Percentiles rank a stretch among this genome's conserved stretches.
Conservation (phyloP, 1,140 invertebrate species). For the Eriosoma lanigerum region DNA sequence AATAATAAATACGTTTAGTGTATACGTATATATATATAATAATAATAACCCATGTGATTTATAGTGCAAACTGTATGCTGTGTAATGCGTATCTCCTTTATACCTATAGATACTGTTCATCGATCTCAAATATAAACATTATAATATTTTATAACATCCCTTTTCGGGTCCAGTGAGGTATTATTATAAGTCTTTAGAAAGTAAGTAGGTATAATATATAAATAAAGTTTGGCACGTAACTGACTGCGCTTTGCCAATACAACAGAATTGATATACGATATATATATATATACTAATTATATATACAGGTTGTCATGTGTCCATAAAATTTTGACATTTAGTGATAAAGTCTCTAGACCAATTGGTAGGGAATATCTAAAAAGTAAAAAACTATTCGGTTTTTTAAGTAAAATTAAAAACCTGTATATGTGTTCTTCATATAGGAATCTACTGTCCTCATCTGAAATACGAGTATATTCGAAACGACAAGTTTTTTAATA, state of each 20-base stretch:
- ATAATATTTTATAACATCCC: not conserved
- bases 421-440: too few relatives aligned
- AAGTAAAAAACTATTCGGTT: too few relatives aligned
- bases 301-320: not conserved
- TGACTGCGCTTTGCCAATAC: slow-evolving; percentile 1
- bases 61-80: not conserved
- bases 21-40: not conserved
- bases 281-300: too few relatives aligned
- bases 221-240: slow-evolving; percentile 48
- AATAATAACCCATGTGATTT: not conserved
- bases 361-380: too few relatives aligned
- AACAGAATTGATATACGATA: not conserved
- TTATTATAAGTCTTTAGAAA: not conserved
- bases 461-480: too few relatives aligned
- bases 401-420: too few relatives aligned
- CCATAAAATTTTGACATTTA: too few relatives aligned
- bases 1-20: too few relatives aligned
- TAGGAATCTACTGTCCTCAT: too few relatives aligned
- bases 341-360: too few relatives aligned
- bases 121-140: not conserved
- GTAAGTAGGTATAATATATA: not conserved
- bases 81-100: not conserved
- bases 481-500: too few relatives aligned
- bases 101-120: not conserved
- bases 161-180: not conserved